Evolutionary conservation across 2,113 vertebrate species (phyloP).

Genomic region (Pandion haliaetus): DNA sequence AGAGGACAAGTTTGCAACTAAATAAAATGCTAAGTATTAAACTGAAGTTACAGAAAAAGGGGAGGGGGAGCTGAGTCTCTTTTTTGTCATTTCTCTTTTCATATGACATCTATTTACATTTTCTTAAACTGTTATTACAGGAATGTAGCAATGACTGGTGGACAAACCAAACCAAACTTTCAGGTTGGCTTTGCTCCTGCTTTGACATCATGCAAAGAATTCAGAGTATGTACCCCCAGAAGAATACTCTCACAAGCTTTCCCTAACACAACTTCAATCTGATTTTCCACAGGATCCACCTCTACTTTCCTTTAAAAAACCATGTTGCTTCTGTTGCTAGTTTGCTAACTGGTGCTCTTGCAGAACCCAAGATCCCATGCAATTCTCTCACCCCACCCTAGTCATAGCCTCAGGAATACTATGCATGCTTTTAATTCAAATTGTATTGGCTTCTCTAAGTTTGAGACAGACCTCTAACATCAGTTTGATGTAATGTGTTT

Average conservation of each 20-base stretch:
- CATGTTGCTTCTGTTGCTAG: neutral
- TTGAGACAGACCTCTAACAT: slow-evolving; percentile 33
- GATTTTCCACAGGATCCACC: neutral
- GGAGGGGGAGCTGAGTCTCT: neutral
- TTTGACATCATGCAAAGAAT: neutral
- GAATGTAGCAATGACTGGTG: neutral
- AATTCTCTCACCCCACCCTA: neutral
- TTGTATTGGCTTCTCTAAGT: neutral
- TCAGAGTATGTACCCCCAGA: neutral
- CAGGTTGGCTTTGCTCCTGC: neutral
- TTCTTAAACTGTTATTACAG: neutral
- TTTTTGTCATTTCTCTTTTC: neutral
- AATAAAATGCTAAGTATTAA: slow-evolving; percentile 13
- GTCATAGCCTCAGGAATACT: neutral
- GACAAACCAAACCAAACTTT: neutral
- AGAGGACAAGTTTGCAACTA: neutral
- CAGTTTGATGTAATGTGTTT: slow-evolving; percentile 19
- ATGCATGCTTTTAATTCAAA: neutral
- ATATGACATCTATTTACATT: neutral
- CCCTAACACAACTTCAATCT: neutral
- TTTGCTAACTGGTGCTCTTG: neutral
- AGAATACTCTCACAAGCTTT: neutral
- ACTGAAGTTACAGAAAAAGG: neutral
- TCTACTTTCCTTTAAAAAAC: neutral
- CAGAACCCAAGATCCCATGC: neutral